Conservation (phyloP, 37 sponge, comb jelly and placozoan genomes). For the Eunapius fragilis region DNA sequence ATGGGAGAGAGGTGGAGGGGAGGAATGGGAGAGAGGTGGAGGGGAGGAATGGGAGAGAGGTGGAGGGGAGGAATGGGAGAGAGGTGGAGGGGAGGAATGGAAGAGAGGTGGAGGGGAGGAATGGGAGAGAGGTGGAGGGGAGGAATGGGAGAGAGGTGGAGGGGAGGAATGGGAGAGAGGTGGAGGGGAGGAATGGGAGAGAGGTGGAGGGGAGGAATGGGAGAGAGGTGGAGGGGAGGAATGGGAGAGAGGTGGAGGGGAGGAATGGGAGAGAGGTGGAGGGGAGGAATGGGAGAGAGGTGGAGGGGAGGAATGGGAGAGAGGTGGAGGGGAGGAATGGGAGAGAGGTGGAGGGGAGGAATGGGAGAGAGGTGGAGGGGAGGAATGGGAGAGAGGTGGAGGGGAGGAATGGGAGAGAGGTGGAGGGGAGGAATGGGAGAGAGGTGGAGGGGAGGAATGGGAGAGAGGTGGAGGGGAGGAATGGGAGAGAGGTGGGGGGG, state of each 20-base stretch:
- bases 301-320: constrained; percentile 12
- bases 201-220: constrained; percentile 26
- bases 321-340: not conserved
- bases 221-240: constrained; percentile 37
- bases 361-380: not conserved
- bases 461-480: not conserved
- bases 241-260: constrained; percentile 20
- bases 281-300: constrained; percentile 34
- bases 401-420: not conserved
- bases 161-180: constrained; percentile 9
- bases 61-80: too few species aligned
- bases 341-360: not conserved
- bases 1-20: constrained; percentile 7
- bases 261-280: constrained; percentile 12
- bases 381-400: not conserved
- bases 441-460: not conserved
- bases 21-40: not conserved
- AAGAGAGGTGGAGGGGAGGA: too few species aligned
- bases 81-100: too few species aligned
- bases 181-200: constrained; percentile 28
- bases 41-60: too few species aligned
- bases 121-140: too few species aligned
- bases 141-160: not conserved
- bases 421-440: not conserved
- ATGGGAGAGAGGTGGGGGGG: not conserved